phyloP scores from a whole-genome alignment of 2,113 vertebrate genomes.

The Bos taurus region DNA sequence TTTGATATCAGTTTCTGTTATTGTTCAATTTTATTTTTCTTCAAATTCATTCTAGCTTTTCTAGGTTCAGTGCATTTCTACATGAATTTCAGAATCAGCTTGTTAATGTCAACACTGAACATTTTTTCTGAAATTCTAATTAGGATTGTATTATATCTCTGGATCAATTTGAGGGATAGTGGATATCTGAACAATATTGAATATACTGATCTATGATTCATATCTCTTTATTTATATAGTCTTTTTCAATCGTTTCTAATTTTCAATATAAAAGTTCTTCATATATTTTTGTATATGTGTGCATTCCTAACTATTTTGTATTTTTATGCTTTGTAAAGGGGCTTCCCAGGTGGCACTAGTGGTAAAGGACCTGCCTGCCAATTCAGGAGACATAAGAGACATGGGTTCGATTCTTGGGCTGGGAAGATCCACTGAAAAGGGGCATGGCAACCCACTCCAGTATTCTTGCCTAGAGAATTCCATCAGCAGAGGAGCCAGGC shows the following conservation, averaged over 20 bases:
- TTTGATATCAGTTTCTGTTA: not conserved
- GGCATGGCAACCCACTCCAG: not conserved
- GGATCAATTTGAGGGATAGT: not conserved
- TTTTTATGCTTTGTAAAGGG: not conserved
- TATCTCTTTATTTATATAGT: not conserved
- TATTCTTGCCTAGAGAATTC: not conserved
- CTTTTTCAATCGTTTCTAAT: not conserved
- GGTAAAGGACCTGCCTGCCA: not conserved
- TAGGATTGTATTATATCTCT: not conserved
- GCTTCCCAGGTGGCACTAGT: not conserved
- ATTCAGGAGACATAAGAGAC: not conserved
- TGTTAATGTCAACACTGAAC: not conserved
- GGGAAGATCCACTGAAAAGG: not conserved
- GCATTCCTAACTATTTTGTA: not conserved
- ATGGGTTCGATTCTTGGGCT: not conserved
- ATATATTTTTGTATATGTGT: not conserved
- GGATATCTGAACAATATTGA: not conserved
- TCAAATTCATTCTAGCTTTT: not conserved
- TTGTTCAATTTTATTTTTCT: not conserved
- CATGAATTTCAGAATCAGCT: not conserved
- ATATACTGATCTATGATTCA: not conserved
- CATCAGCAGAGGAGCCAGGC: not conserved
- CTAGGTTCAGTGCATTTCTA: not conserved
- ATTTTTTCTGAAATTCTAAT: not conserved
- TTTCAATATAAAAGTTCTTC: not conserved